Percentiles rank a stretch among this genome's conserved stretches.
phyloP scores from a whole-genome alignment of 2,113 vertebrate species.

The Atlantisia rogersi region DNA sequence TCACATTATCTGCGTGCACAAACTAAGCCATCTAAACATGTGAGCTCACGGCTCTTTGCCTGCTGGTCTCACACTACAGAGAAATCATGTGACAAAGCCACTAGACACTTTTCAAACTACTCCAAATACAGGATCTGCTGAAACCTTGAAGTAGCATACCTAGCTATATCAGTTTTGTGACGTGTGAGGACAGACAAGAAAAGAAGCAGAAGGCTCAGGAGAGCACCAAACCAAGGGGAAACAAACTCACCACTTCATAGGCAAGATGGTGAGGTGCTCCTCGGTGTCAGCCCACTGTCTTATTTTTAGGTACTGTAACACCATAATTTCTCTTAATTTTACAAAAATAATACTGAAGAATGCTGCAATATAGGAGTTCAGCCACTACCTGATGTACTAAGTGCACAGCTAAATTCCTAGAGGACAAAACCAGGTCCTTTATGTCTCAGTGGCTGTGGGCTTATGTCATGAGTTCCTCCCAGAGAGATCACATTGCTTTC shows the following conservation, averaged over 20 bases:
- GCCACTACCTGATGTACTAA: not conserved
- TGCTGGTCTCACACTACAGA: slow-evolving; percentile 14
- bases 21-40: slow-evolving; percentile 16
- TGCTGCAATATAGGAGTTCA: accelerated
- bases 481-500: not conserved
- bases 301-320: not conserved
- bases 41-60: not conserved
- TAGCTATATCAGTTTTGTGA: slow-evolving; percentile 44
- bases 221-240: not conserved
- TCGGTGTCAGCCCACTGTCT: accelerated
- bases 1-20: slow-evolving; percentile 25
- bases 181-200: not conserved
- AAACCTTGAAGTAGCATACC: slow-evolving; percentile 50
- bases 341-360: not conserved
- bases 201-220: not conserved
- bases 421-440: not conserved
- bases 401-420: not conserved
- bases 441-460: not conserved
- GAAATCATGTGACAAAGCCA: slow-evolving; percentile 19
- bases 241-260: not conserved
- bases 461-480: not conserved
- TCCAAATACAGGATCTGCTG: slow-evolving; percentile 52
- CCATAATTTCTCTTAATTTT: not conserved
- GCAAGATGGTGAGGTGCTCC: not conserved
- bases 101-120: slow-evolving; percentile 28